Base-by-base conservation (phyloP, 2,888 invertebrate species). In the Gastracanthus pulcherrimus region DNA sequence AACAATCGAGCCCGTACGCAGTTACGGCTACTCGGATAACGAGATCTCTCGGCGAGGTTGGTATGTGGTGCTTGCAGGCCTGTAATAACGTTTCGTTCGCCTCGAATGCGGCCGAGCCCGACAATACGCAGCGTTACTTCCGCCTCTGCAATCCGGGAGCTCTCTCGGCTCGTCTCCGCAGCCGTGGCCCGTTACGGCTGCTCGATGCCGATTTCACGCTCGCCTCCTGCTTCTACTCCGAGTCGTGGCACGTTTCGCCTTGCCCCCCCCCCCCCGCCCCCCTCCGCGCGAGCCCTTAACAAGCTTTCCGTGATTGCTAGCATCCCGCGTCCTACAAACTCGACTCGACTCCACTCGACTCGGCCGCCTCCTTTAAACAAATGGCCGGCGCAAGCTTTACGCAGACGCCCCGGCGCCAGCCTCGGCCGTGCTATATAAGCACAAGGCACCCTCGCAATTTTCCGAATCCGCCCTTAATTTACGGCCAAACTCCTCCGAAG, bases 11-110 rank as follows among this genome's bases (percentile, higher is more conserved):
- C n/a, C 58, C 34, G 7, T 19, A 34, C 62, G 38, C 51, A 58
- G 76, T 66, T 66, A 66, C 62, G 38, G 55, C 67, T 41, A 51
- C 66, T 66, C 66, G 71, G 76, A 31, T 76, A 76, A 76, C 66
- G 76, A 82, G 75, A 80, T 77, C 71, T 84, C 80, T 76, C 83
- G 72, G n/a, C n/a, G n/a, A n/a, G n/a, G n/a, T n/a, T n/a, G n/a
- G n/a, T n/a, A n/a, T n/a, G n/a, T n/a, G n/a, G n/a, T n/a, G n/a
- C n/a, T n/a, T n/a, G n/a, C n/a, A n/a, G 77, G 75, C 75, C 62
- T 77, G 83, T 75, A 83, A 81, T 81, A 62, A 76, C 80, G 31
- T 64, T 66, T 67, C 72, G 77, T 51, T 62, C 34, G 62, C 62
- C n/a, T 3, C 6, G 55, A 2, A 26, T 13, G 55, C 29, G 23